These are phyloP conservation scores for Pollimyrus isidori DNA, from an alignment of 2,113 vertebrate species.

Conservation along the genomic window DNA sequence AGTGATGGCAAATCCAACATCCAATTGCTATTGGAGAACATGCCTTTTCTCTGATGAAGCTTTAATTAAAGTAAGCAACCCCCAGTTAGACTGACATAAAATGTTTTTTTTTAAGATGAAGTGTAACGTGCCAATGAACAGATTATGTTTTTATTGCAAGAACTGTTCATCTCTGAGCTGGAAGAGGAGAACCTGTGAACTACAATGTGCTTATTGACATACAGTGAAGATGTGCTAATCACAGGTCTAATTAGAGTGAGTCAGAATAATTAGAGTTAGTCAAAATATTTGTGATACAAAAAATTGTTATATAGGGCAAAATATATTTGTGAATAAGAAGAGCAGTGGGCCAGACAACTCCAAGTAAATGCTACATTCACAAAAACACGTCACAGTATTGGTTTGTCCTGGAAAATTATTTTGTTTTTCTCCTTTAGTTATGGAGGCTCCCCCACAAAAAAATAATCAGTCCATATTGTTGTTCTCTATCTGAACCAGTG, in stretches of 20 bases:
- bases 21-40: background rate
- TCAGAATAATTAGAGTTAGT: background rate
- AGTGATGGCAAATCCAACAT: conserved; percentile 21
- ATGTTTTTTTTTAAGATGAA: background rate
- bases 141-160: background rate
- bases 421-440: background rate
- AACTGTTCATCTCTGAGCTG: background rate
- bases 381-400: background rate
- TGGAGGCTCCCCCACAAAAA: background rate
- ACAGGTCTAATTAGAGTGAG: background rate
- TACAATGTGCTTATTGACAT: background rate
- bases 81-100: conserved; percentile 27
- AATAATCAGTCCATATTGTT: background rate
- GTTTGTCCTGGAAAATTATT: background rate
- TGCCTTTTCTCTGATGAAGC: background rate
- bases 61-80: conserved; percentile 18
- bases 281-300: background rate
- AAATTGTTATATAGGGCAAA: background rate
- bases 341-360: background rate
- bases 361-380: background rate
- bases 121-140: background rate
- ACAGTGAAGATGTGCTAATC: background rate
- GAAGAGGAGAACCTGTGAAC: background rate
- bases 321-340: background rate
- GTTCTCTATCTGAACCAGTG: background rate